Percentiles rank a stretch among this genome's conserved stretches.
phyloP scores from a whole-genome alignment of 2,113 vertebrate species.

The Lasiurus cinereus region DNA sequence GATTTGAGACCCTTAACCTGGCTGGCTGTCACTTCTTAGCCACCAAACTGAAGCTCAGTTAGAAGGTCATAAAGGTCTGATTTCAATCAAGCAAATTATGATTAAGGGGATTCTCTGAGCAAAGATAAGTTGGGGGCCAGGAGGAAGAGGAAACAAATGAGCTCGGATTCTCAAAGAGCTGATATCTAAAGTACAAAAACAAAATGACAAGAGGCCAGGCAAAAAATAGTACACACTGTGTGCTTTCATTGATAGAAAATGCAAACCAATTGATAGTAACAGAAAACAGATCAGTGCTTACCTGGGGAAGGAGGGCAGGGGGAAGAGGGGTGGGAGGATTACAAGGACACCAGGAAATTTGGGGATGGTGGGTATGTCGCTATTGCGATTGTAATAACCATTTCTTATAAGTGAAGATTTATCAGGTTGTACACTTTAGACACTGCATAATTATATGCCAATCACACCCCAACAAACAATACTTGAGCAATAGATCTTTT shows the following conservation, averaged over 20 bases:
- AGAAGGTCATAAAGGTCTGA: background rate
- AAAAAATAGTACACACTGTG: background rate
- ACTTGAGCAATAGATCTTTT: background rate
- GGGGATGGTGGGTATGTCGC: background rate
- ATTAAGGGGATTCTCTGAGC: background rate
- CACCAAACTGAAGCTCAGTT: background rate
- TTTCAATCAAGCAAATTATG: background rate
- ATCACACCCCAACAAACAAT: background rate
- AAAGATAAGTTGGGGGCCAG: background rate
- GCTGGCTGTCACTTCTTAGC: background rate
- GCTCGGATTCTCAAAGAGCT: background rate
- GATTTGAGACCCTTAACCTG: background rate
- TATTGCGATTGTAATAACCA: background rate
- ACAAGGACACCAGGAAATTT: background rate
- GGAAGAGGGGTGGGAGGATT: background rate
- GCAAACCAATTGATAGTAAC: background rate
- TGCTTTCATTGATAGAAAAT: background rate
- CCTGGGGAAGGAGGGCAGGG: background rate
- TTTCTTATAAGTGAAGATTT: background rate
- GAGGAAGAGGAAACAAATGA: constrained; percentile 9
- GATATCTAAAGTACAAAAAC: background rate
- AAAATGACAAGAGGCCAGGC: background rate
- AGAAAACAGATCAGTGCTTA: background rate
- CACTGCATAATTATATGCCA: background rate
- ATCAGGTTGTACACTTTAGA: background rate